Base-by-base conservation (phyloP, 1,140 invertebrate genomes). In the Trichonephila clavipes region DNA sequence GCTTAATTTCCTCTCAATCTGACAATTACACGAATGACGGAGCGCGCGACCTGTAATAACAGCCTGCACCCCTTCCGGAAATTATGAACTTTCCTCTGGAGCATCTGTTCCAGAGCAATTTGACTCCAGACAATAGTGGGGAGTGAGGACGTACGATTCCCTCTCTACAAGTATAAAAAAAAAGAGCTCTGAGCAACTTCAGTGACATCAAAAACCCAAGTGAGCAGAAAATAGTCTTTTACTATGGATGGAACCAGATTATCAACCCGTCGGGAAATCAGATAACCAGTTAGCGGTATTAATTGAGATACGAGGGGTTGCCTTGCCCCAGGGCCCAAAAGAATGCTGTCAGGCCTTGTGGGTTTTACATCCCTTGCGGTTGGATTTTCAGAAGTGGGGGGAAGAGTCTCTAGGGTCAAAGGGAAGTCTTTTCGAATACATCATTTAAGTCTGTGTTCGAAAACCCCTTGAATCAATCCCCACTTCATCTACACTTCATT, bases 401-500 rank as follows among this genome's bases (percentile, higher is more conserved):
- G 61, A 16, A 10, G n/a, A 58, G 64, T 92, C 83, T 72, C 91
- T 40, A n/a, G 91, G 91, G 91, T 72, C 28, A 92, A 87, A 72
- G 77, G 83, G 83, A 44, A 19, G 82, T 83, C 72, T 24, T 64
- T 40, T n/a, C n/a, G n/a, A 62, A 92, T 62, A 8, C 81, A 83
- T 61, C 90, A 83, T 83, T 91, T 83, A 91, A 28, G 21, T 16
- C 1, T 21, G 19, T 51, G 64, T 64, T 91, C 40, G 34, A 91
- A 64, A 51, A 91, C 64, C 91, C 58, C 64, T 87, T 92, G 91
- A 92, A 72, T 92, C 91, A 92, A 92, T 92, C 61, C 64, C 28
- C 90, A 83, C 91, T 92, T 92, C 91, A 92, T 92, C 90, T 64
- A 59, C 90, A 83, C 91, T 92, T 92, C 91, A 92, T 92, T 92